Percentiles rank a stretch among this genome's conserved stretches.
These are phyloP conservation scores for Cheilosia soror DNA, from an alignment of 2,888 invertebrate genomes.

Conservation along the genomic window DNA sequence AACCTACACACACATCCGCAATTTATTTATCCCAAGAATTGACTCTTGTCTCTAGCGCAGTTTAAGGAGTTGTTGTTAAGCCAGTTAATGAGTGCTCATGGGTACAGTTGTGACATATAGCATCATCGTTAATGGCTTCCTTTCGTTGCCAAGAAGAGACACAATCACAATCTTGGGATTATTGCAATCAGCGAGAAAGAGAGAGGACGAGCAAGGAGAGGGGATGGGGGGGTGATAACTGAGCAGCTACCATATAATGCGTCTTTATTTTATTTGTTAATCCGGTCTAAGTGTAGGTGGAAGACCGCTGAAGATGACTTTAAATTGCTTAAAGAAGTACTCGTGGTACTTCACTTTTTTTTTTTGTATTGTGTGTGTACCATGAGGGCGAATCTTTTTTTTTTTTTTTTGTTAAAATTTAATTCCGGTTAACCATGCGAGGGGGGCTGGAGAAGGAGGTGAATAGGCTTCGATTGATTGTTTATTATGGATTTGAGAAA, in stretches of 20 bases:
- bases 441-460: neutral
- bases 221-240: neutral
- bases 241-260: constrained; percentile 15
- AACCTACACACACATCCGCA: constrained; percentile 11
- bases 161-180: constrained; percentile 36
- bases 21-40: constrained; percentile 21
- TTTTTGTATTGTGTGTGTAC: neutral
- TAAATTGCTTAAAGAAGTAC: constrained; percentile 54
- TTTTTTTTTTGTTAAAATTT: neutral
- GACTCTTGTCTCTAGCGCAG: constrained; percentile 46
- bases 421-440: neutral
- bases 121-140: constrained; percentile 62
- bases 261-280: constrained; percentile 33
- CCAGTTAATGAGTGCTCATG: constrained; percentile 67
- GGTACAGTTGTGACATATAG: constrained; percentile 66
- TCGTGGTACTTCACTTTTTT: constrained; percentile 8
- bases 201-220: too few species aligned
- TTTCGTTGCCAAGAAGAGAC: constrained; percentile 53
- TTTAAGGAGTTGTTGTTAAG: constrained; percentile 65
- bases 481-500: too few species aligned
- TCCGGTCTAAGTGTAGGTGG: constrained; percentile 60
- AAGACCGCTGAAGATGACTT: constrained; percentile 55
- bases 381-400: neutral
- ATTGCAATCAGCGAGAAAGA: constrained; percentile 8
- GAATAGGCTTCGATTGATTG: neutral